phyloP scores from a whole-genome alignment of 2,113 vertebrate genomes.

The Acanthochromis polyacanthus region DNA sequence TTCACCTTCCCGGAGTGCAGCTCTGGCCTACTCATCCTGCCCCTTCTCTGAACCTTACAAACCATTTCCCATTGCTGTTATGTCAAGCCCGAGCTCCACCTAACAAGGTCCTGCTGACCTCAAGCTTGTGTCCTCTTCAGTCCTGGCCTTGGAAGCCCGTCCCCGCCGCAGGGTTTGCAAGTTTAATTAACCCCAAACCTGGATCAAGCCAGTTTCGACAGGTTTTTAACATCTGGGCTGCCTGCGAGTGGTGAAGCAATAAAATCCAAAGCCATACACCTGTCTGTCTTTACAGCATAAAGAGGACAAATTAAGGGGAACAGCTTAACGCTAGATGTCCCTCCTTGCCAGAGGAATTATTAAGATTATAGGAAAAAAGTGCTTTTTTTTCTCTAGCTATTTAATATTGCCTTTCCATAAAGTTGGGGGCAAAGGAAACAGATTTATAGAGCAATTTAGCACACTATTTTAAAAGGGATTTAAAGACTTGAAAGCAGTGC shows the following conservation, averaged over 20 bases:
- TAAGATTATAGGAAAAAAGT: background rate
- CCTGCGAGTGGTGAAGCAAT: conserved; percentile 62
- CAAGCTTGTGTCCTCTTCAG: conserved; percentile 66
- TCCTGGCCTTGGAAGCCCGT: conserved; percentile 62
- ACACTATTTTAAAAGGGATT: no score
- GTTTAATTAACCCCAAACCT: conserved; percentile 83
- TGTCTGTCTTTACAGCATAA: conserved; percentile 44
- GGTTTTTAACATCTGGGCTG: conserved; percentile 73
- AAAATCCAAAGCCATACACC: conserved; percentile 31
- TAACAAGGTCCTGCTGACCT: conserved; percentile 81
- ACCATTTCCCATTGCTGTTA: conserved; percentile 70
- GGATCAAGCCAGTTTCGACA: conserved; percentile 64
- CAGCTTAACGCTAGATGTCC: conserved; percentile 21
- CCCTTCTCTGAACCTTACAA: conserved; percentile 69
- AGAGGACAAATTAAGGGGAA: conserved; percentile 43
- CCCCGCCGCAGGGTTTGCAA: conserved; percentile 68
- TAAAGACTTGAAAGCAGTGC: background rate
- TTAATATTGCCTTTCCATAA: background rate
- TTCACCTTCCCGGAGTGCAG: conserved; percentile 66
- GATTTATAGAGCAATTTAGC: no score
- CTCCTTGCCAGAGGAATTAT: background rate
- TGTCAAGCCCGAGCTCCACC: conserved; percentile 72
- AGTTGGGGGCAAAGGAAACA: background rate
- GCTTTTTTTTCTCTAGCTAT: background rate
- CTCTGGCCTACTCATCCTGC: conserved; percentile 61